Conservation (phyloP, 2,797 vertebrate genomes). For the Falco novaeseelandiae region DNA sequence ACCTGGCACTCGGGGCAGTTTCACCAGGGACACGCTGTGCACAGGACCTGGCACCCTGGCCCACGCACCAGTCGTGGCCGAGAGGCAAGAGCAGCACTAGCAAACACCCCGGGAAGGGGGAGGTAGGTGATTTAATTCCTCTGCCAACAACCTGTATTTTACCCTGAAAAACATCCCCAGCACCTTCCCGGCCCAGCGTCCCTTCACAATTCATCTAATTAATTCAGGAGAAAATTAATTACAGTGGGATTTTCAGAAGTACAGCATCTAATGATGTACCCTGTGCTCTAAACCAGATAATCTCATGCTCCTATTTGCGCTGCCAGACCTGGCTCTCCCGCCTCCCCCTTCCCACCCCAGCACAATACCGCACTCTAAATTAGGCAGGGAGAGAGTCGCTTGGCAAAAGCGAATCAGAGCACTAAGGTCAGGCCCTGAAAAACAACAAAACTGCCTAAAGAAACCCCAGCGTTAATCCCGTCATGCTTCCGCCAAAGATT, state of each 20-base stretch:
- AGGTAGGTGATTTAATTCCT: neutral
- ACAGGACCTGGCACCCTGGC: neutral
- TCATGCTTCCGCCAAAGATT: constrained; percentile 77
- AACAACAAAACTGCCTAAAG: constrained; percentile 77
- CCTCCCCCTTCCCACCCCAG: constrained; percentile 48
- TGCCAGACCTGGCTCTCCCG: neutral
- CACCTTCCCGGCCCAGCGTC: neutral
- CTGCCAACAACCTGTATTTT: neutral
- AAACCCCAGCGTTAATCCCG: constrained; percentile 71
- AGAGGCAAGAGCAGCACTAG: neutral
- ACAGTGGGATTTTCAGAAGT: constrained; percentile 76
- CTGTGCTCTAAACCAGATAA: constrained; percentile 11
- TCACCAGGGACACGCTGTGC: accelerated
- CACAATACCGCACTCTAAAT: constrained; percentile 72
- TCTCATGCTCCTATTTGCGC: constrained; percentile 36
- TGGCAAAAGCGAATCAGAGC: constrained; percentile 63
- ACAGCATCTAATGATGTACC: constrained; percentile 66
- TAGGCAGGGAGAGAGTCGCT: constrained; percentile 72
- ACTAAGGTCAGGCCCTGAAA: constrained; percentile 74
- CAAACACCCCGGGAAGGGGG: neutral
- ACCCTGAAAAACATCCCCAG: constrained; percentile 14
- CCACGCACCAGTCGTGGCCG: accelerated
- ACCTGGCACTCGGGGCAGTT: neutral
- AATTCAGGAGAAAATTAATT: constrained; percentile 87
- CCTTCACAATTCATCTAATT: constrained; percentile 78